Conservation (phyloP, 2,113 vertebrate species). For the Cyanoliseus patagonus region DNA sequence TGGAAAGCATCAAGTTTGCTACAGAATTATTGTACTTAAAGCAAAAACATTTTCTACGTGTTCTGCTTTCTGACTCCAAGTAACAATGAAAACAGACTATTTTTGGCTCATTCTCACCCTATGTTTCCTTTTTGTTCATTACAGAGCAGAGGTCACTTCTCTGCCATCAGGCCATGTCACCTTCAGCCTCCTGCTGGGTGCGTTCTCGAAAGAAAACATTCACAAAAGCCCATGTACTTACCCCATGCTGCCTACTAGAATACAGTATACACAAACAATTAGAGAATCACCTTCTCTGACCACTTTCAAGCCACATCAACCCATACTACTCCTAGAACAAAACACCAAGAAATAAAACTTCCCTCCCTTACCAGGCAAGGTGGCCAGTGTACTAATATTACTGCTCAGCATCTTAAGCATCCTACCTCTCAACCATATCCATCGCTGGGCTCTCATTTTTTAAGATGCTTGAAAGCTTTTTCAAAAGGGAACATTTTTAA, state of each 20-base stretch:
- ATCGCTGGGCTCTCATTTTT: not conserved
- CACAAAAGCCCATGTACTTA: constrained; percentile 2
- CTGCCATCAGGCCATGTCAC: not conserved
- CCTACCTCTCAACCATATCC: not conserved
- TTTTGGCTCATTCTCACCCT: not conserved
- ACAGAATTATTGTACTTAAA: not conserved
- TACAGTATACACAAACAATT: not conserved
- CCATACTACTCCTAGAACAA: not conserved
- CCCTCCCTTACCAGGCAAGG: not conserved
- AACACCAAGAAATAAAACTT: not conserved
- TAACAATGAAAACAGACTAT: not conserved
- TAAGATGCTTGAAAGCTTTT: not conserved
- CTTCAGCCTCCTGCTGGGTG: constrained; percentile 9
- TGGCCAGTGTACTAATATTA: not conserved
- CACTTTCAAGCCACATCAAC: not conserved
- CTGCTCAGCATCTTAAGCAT: not conserved
- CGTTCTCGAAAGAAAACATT: constrained; percentile 2
- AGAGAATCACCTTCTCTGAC: not conserved
- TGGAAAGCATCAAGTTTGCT: not conserved
- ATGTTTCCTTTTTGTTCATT: not conserved
- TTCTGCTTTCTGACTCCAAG: not conserved
- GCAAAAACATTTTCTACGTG: not conserved
- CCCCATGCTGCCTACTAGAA: constrained; percentile 2
- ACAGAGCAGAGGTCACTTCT: not conserved
- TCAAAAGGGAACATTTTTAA: not conserved